Evolutionary conservation across 2,113 vertebrate genomes (phyloP).

Genomic region (Mesitornis unicolor): DNA sequence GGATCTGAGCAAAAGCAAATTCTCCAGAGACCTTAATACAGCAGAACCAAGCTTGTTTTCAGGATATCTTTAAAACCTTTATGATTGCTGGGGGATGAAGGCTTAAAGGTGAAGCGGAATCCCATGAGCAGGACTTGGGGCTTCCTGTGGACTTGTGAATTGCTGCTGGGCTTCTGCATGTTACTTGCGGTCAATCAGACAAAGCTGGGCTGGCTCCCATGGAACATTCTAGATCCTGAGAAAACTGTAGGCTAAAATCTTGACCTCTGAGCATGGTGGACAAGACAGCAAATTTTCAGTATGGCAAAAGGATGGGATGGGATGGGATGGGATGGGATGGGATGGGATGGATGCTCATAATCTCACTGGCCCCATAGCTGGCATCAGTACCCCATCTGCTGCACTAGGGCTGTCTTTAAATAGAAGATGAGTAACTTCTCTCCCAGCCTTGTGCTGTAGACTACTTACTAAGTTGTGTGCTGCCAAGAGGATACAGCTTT

Average conservation of each 20-base stretch:
- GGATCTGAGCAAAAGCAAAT: neutral
- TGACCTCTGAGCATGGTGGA: neutral
- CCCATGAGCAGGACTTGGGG: neutral
- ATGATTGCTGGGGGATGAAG: neutral
- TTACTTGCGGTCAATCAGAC: neutral
- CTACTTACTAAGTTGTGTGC: neutral
- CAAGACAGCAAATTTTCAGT: neutral
- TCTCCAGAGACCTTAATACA: neutral
- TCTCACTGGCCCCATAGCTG: neutral
- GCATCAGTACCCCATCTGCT: neutral
- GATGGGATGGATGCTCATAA: neutral
- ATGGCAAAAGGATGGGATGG: neutral
- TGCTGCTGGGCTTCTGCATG: neutral
- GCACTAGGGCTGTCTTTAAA: neutral
- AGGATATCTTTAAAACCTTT: neutral
- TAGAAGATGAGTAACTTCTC: neutral
- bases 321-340: neutral
- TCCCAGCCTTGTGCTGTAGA: neutral
- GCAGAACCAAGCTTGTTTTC: neutral
- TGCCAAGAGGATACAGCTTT: neutral
- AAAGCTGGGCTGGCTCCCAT: neutral
- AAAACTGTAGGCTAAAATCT: neutral
- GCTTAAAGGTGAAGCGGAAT: neutral
- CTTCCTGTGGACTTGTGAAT: neutral
- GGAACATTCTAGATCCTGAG: neutral